Evolutionary conservation across 2,113 vertebrate genomes (phyloP), one percentile per base, ranked within the genome.

Genomic region (Chionis minor): DNA sequence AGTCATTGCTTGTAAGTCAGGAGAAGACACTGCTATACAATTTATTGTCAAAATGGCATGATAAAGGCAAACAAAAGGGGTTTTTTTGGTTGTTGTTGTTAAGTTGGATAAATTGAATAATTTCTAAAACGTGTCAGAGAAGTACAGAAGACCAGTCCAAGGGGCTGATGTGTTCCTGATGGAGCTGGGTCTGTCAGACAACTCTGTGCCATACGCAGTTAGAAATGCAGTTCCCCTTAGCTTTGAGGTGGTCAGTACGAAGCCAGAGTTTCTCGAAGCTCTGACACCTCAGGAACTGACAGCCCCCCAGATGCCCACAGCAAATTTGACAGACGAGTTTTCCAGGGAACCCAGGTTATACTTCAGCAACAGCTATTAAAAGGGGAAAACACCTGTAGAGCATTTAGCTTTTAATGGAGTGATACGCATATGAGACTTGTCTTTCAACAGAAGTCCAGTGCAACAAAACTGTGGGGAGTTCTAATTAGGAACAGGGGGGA

Each of bases 331-430:
- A 40, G 10, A 12, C 10, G 11, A 51, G 3, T 51, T 69, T 87
- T 77, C 38, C n/a, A 59, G 40, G 28, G 40, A 84, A 10, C 24
- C 8, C n/a, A 70, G 54, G 10, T 47, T 70, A 51, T 24, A 22
- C 21, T 77, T 69, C 38, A 67, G 9, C 38, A 92, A 20, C 23
- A 59, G 30, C 56, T 82, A 52, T 44, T 74, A 56, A 42, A 85
- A 56, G 8, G 2, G 8, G 26, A 51, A 45, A 0, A 0, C 24
- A 56, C 12, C 27, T 49, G 7, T 35, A 38, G 26, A 70, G 6
- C 28, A 52, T 32, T 73, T 54, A 51, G 12, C 8, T 70, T 84
- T 81, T 27, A 90, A 26, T 17, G 2, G 19, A 56, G 4, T n/a
- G 20, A 11, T 47, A 30, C 47, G 11, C 4, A 24, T 33, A 32